Evolutionary conservation across 2,797 vertebrate species (phyloP), one percentile per base, ranked within the genome.

Genomic region (Acestrorhynchus altus): DNA sequence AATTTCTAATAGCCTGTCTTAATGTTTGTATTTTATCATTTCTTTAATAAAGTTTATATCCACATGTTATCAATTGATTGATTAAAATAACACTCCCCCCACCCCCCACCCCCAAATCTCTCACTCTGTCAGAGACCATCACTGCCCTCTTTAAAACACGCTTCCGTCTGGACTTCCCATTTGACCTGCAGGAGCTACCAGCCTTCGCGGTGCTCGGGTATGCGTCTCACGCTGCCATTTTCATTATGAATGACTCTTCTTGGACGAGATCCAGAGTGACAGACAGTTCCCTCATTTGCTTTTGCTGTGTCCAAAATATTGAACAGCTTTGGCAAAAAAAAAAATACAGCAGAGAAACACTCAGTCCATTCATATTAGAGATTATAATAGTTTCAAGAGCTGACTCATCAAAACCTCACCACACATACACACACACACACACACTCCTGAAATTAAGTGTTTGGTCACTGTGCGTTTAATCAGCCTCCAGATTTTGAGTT

Each of bases 141-240:
- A 99, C 98, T 0, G 97, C 98, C 0, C 95, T 99, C 79, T 99
- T 99, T 91, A 99, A 98, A 93, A 99, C 98, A 1, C 95, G 97
- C 6, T 99, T 99, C 90, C 96, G 97, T 22, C 93, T 99, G 0
- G 98, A 99, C 90, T 99, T 99, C 85, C 98, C 98, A 1, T 99
- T 99, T 26, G 98, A 99, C 92, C 95, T 99, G 77, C 98, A 99
- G 91, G 98, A 99, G 89, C 94, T 99, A 74, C 97, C 97, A 0
- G 97, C 96, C 15, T 99, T 99, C 0, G 98, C 96, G 0, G 94
- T 99, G 82, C 96, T 99, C 0, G 98, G 98, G 98, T 99, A 87
- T 93, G 96, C 80, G 46, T 20, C 64, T 59, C 63, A 46, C 52
- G 0, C 46, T 16, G 10, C 74, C 44, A 26, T n/a, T 46, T 46